These are phyloP conservation scores for Parelbella ahira DNA, from an alignment of 2,888 invertebrate species.

Conservation along the genomic window DNA sequence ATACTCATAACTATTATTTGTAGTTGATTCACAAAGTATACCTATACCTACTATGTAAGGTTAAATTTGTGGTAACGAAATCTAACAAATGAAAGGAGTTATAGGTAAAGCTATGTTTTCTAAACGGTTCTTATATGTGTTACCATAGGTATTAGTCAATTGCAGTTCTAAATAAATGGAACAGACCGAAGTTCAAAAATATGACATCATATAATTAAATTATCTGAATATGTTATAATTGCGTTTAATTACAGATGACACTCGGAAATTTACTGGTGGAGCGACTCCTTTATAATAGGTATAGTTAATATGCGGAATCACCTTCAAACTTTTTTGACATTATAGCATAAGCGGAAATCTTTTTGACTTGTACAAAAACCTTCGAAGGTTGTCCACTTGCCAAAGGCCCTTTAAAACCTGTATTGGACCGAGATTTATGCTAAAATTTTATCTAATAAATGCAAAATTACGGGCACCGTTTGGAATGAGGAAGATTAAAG, in stretches of 20 bases:
- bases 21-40: too few species aligned
- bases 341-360: conserved; percentile 40
- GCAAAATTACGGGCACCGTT: conserved; percentile 35
- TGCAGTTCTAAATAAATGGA: too few species aligned
- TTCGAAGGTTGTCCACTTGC: conserved; percentile 37
- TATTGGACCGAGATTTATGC: conserved; percentile 32
- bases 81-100: too few species aligned
- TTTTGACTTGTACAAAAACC: conserved; percentile 38
- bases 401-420: conserved; percentile 40
- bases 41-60: too few species aligned
- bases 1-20: too few species aligned
- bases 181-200: too few species aligned
- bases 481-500: conserved; percentile 37
- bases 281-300: conserved; percentile 3
- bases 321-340: conserved; percentile 33
- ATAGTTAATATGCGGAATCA: conserved; percentile 30
- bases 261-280: conserved; percentile 6
- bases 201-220: too few species aligned
- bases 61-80: too few species aligned
- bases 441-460: conserved; percentile 38
- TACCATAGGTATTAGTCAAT: too few species aligned
- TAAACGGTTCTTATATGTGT: too few species aligned
- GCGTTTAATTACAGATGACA: conserved; percentile 5
- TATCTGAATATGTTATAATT: not conserved
- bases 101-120: too few species aligned